Conservation (phyloP, 2,888 invertebrate species). For the Phytoseiulus persimilis region DNA sequence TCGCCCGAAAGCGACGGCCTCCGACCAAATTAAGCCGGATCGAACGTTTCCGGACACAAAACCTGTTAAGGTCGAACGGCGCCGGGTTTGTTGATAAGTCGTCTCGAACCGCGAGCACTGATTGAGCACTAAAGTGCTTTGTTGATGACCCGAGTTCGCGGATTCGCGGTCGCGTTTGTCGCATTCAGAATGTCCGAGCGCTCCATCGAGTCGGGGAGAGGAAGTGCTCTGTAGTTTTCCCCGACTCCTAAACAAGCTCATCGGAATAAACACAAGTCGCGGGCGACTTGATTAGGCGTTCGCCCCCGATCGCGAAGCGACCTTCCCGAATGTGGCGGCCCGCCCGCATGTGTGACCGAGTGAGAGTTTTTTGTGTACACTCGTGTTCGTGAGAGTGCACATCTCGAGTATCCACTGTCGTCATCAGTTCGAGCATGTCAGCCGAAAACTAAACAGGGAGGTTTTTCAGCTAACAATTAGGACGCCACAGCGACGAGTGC, state of each 20-base stretch:
- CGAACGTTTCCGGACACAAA: too few species aligned
- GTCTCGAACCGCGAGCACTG: neutral
- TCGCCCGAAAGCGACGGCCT: too few species aligned
- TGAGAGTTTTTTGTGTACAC: neutral
- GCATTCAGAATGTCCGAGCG: neutral
- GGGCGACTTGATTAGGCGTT: neutral
- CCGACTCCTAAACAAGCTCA: neutral
- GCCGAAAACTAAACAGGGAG: neutral
- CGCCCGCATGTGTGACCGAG: too few species aligned
- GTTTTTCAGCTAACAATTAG: neutral
- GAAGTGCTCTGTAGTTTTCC: neutral
- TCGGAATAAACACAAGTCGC: neutral
- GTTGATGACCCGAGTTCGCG: neutral
- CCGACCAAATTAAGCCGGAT: too few species aligned
- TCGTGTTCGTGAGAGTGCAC: neutral
- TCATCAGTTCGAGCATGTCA: too few species aligned
- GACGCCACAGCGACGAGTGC: neutral
- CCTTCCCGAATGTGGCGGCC: neutral
- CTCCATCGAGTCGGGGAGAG: neutral
- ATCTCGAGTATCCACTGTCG: conserved; percentile 5
- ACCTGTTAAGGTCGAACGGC: too few species aligned
- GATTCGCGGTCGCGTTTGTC: neutral
- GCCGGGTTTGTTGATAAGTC: too few species aligned
- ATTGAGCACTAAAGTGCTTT: neutral
- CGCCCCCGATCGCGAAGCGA: neutral